Evolutionary conservation across 2,888 invertebrate genomes (phyloP), one percentile per base, ranked within the genome.

Genomic region (Hirtodrosophila confusa): DNA sequence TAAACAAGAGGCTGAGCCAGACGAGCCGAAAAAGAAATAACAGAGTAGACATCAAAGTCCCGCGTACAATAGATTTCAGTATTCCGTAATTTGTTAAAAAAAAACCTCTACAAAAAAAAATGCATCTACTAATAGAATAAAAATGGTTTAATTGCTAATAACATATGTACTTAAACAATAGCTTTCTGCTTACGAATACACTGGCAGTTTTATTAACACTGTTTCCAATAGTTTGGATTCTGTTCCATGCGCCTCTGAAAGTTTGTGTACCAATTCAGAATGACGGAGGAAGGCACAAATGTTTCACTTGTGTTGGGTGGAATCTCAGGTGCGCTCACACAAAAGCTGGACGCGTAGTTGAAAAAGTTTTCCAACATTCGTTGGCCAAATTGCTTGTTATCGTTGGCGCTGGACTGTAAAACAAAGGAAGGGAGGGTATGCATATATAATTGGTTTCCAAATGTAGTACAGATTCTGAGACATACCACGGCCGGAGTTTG

Each of bases 221-320:
- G 68, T 86, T 95, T 97, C 99, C 98, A 99, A 91, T 98, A 99
- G 90, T 97, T 96, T 0, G 98, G 98, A 92, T 98, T 98, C 73
- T 96, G 95, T 78, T 95, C 94, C 69, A 99, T 92, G 79, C 97
- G 93, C 80, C 98, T 93, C 89, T 97, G 95, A 89, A 99, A 99
- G 90, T 96, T 98, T 72, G 95, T 95, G 89, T 97, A 99, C 99
- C 99, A 99, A 29, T 95, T 95, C 90, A 98, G 97, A 36, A 99
- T 93, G 0, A 95, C 95, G 58, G 95, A 96, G 31, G 98, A 92
- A 0, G 99, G 99, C 51, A 99, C 95, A 92, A 95, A 97, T 1
- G 89, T 70, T 73, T 97, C 96, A 0, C 93, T 94, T 0, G 96
- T 95, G 72, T 95, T 95, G 0, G 95, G 94, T 0, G 94, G 93